Evolutionary conservation across 1,140 invertebrate genomes (phyloP).

Genomic region (Aphidius ervi): DNA sequence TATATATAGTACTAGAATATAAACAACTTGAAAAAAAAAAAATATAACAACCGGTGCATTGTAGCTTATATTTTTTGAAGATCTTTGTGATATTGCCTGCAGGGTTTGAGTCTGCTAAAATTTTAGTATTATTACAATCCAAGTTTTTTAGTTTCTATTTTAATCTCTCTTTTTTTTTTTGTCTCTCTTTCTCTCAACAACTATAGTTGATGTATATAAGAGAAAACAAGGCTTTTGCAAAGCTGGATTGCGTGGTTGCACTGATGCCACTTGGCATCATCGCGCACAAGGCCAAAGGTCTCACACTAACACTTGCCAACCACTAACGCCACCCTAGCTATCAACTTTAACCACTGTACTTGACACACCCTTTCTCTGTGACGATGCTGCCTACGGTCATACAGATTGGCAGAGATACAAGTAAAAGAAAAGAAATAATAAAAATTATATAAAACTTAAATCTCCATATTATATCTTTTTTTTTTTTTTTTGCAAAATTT

Average conservation of each 20-base stretch:
- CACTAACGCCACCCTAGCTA: constrained; percentile 2
- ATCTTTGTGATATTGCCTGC: constrained; percentile 2
- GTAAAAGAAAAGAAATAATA: no score
- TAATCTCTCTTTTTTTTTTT: not conserved
- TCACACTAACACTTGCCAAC: not conserved
- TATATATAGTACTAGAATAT: no score
- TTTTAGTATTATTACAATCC: constrained; percentile 22
- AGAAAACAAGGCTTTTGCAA: not conserved
- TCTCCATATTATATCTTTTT: no score
- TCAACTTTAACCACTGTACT: constrained; percentile 19
- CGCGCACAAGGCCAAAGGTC: not conserved
- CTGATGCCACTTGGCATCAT: constrained; percentile 10
- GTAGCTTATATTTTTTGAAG: constrained; percentile 17
- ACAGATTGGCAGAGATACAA: constrained; percentile 10
- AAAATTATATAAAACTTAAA: no score
- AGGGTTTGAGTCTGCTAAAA: constrained; percentile 15
- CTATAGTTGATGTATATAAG: constrained; percentile 6
- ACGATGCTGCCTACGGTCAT: constrained; percentile 11
- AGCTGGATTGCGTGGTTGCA: constrained; percentile 4
- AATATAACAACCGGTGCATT: not conserved
- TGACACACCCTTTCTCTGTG: constrained; percentile 21
- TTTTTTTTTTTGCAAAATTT: no score
- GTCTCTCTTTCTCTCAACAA: not conserved
- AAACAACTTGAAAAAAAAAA: no score
- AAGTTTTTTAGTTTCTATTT: no score